Base-by-base conservation (phyloP, 2,888 invertebrate species). In the Erynnis tages region DNA sequence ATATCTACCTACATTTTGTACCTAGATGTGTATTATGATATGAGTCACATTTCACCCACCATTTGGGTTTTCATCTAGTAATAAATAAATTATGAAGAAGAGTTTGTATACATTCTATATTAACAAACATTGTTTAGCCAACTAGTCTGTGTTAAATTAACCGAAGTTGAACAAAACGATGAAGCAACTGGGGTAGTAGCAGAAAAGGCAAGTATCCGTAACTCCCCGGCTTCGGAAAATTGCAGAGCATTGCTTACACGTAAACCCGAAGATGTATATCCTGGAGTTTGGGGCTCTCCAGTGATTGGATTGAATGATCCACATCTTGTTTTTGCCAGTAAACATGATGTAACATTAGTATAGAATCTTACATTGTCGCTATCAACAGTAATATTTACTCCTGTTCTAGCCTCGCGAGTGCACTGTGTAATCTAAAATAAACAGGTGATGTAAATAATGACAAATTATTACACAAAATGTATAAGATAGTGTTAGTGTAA, bases 331-430 rank as follows among this genome's bases (percentile, higher is more conserved):
- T 91, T 91, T 0, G 93, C 92, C 53, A 93, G 72, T 55, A 93
- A 90, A 67, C 93, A 93, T 6, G 93, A 91, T 1, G 93, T 93
- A 23, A 93, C 91, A 67, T 93, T 93, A 19, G 90, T 91, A 65
- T 83, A 92, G 63, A 91, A 91, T 23, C 79, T 68, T n/a, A 91
- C 78, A 63, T 90, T 91, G 57, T 91, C 90, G 10, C 75, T 78
- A 60, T 91, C 90, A 10, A 83, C 44, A 13, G 84, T 80, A 54
- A 91, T 81, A 54, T 88, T 83, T 21, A 91, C 78, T 17, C 90
- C 85, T 4, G 84, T 85, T 61, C 88, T 81, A 2, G 91, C 86
- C 77, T 90, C 90, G 52, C 88, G 74, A 4, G 90, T 91, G 55
- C 91, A 91, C 57, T 90, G 88, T 5, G 82, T 86, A 34, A 91